Evolutionary conservation across 2,888 invertebrate genomes (phyloP), one percentile per base, ranked within the genome.

Genomic region (Boloria euphrosyne): DNA sequence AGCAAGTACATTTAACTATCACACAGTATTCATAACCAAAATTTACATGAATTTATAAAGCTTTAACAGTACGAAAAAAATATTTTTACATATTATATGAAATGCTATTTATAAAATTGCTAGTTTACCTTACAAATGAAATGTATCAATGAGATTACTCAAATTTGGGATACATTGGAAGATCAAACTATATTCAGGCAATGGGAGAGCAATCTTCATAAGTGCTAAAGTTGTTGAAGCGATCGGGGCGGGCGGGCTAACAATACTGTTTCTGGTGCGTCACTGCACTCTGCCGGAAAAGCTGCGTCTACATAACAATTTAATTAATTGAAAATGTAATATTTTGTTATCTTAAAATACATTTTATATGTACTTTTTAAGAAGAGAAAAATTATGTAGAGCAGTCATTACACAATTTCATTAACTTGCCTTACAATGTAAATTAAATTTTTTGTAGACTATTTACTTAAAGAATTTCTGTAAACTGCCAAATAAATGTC

Each of bases 191-290:
- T 75, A 76, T 74, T 76, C 74, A 72, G 76, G 68, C 78, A 79
- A 80, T 78, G 74, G 73, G 72, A 77, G 79, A 76, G 77, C 81
- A 87, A 88, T 87, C 83, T 85, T 82, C 78, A 80, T 80, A 83
- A 85, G 84, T 86, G 82, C 81, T 76, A 74, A 78, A 82, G 80
- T 81, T 80, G 80, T 77, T 78, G 78, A 75, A 77, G 78, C 78
- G 80, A 78, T 79, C 76, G 77, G 75, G 75, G 76, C 75, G 71
- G 55, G 76, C 74, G 71, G 77, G 78, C 80, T 80, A 81, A 81
- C 83, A 83, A 81, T 80, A 80, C 81, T 78, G 80, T 79, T 80
- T 76, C 76, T 79, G 73, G 75, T 80, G 75, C 77, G 74, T 75
- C 74, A 73, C 74, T 71, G 72, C 73, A 69, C 68, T 70, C 69